phyloP scores from a whole-genome alignment of 2,797 vertebrate species.

The Coilia nasus region DNA sequence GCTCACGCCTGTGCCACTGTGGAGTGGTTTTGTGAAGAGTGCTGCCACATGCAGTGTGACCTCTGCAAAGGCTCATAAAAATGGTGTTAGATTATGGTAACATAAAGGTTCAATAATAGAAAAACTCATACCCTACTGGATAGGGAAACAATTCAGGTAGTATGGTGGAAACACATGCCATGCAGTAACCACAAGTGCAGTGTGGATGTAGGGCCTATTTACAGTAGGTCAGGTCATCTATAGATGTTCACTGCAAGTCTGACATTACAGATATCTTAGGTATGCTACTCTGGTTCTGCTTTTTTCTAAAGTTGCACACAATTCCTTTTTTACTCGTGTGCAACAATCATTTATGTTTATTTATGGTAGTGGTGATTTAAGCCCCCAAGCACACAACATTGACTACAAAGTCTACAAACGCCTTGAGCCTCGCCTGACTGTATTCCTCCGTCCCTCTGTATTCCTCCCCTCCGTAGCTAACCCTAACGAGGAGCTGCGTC shows the following conservation, averaged over 20 bases:
- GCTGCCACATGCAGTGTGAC: neutral
- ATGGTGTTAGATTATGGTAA: neutral
- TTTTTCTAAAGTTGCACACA: too few relatives aligned
- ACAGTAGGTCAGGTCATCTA: neutral
- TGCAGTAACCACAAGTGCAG: neutral
- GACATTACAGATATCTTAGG: neutral
- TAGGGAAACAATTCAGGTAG: neutral
- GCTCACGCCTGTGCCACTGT: neutral
- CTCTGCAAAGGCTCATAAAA: neutral
- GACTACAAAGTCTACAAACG: neutral
- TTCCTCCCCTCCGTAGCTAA: constrained; percentile 76
- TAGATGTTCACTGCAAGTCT: neutral
- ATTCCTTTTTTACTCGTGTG: neutral
- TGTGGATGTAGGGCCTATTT: neutral
- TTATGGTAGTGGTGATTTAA: neutral
- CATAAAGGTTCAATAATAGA: neutral
- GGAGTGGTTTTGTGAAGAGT: neutral
- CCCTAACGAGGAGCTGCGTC: constrained; percentile 93
- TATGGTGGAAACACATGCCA: neutral
- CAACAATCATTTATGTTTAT: neutral
- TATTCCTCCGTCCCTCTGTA: constrained; percentile 52
- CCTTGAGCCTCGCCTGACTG: neutral
- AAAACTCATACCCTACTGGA: neutral
- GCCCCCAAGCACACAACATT: neutral
- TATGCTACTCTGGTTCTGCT: neutral